phyloP scores from a whole-genome alignment of 1,140 invertebrate species.

The Pissodes strobi region DNA sequence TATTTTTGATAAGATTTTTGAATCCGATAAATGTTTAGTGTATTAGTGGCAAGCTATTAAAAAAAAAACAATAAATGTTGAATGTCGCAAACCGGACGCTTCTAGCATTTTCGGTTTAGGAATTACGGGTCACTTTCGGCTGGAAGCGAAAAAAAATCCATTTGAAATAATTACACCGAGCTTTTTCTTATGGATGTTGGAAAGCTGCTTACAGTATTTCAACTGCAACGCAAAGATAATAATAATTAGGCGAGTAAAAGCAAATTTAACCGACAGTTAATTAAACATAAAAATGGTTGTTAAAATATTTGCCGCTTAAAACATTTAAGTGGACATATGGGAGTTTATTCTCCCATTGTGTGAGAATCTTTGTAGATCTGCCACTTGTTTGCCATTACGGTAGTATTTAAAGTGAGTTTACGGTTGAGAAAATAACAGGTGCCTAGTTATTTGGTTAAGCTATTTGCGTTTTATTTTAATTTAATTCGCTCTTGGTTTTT shows the following conservation, averaged over 20 bases:
- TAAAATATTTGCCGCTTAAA: constrained; percentile 22
- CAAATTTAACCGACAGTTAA: constrained; percentile 22
- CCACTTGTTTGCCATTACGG: constrained; percentile 26
- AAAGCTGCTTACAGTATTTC: neutral
- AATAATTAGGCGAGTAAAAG: constrained; percentile 19
- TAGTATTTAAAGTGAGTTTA: constrained; percentile 26
- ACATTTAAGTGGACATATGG: constrained; percentile 23
- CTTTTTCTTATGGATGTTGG: too few relatives aligned
- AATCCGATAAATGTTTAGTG: too few relatives aligned
- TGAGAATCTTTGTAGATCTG: constrained; percentile 27
- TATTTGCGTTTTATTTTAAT: constrained; percentile 14
- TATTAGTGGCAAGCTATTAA: too few relatives aligned
- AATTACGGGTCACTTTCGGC: too few relatives aligned
- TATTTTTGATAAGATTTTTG: too few relatives aligned
- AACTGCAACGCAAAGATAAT: neutral
- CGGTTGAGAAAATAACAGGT: constrained; percentile 25
- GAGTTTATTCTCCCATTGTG: constrained; percentile 26
- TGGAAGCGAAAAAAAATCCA: too few relatives aligned
- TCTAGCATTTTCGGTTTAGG: too few relatives aligned
- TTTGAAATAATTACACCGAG: too few relatives aligned
- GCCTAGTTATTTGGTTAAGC: constrained; percentile 18
- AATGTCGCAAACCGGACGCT: too few relatives aligned
- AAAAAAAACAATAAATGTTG: too few relatives aligned
- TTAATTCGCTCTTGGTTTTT: constrained; percentile 12
- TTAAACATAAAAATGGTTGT: constrained; percentile 18